Evolutionary conservation across 2,113 vertebrate species (phyloP).

Genomic region (Tautogolabrus adspersus): DNA sequence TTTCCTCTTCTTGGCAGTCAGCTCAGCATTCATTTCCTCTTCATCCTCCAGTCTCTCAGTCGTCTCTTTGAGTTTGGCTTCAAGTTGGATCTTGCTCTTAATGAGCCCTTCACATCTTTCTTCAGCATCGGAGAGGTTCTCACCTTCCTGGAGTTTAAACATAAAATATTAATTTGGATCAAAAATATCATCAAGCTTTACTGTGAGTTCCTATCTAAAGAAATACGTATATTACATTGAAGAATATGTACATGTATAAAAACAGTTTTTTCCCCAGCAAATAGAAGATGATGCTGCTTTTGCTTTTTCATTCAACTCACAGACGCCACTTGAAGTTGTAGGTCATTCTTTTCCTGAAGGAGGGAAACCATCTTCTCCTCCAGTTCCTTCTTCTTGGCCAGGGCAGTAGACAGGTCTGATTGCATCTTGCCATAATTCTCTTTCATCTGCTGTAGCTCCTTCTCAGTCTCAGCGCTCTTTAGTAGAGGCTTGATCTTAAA

Average conservation of each 20-base stretch:
- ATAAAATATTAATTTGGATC: neutral
- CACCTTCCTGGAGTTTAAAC: constrained; percentile 55
- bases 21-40: constrained; percentile 87
- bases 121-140: constrained; percentile 73
- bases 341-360: constrained; percentile 83
- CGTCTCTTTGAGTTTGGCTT: constrained; percentile 80
- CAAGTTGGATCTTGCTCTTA: constrained; percentile 75
- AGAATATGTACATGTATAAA: neutral
- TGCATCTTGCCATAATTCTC: constrained; percentile 89
- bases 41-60: constrained; percentile 87
- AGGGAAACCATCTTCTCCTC: constrained; percentile 84
- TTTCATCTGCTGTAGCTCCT: constrained; percentile 81
- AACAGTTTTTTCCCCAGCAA: neutral
- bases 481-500: constrained; percentile 85
- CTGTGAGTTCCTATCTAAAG: neutral
- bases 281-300: neutral
- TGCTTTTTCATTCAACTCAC: constrained; percentile 55
- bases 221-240: neutral
- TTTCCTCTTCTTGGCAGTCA: constrained; percentile 88
- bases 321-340: constrained; percentile 80
- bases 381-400: constrained; percentile 83
- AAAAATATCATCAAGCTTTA: neutral
- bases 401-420: constrained; percentile 83
- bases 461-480: constrained; percentile 86
- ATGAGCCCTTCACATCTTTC: constrained; percentile 76